These are phyloP conservation scores for Nomada ruficornis DNA, from an alignment of 2,888 invertebrate species.

Conservation along the genomic window DNA sequence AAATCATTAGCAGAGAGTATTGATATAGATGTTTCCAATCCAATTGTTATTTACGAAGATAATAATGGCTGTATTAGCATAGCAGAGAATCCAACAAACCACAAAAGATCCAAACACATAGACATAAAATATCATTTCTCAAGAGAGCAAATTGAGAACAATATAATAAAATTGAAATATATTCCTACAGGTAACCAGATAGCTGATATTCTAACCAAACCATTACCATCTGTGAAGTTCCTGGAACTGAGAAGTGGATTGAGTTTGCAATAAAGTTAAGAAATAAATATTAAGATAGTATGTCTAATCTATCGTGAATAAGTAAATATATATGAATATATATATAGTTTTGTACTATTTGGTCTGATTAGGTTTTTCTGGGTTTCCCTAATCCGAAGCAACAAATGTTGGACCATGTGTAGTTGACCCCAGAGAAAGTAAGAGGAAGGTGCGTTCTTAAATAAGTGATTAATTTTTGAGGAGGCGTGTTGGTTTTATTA, in stretches of 20 bases:
- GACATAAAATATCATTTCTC: conserved; percentile 73
- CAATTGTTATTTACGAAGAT: conserved; percentile 57
- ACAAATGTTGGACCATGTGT: conserved; percentile 32
- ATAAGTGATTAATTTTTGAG: background rate
- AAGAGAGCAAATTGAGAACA: conserved; percentile 5
- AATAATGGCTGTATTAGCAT: conserved; percentile 63
- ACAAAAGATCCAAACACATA: conserved; percentile 67
- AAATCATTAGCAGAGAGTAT: conserved; percentile 72
- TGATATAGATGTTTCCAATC: conserved; percentile 58
- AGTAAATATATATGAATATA: no score
- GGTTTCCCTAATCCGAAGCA: conserved; percentile 21
- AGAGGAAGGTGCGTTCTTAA: background rate
- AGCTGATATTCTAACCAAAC: background rate
- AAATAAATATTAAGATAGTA: background rate
- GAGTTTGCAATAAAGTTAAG: conserved; percentile 22
- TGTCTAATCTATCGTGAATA: background rate
- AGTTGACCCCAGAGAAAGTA: background rate
- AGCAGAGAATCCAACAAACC: conserved; percentile 67
- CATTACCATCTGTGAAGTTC: background rate
- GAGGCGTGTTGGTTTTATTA: background rate
- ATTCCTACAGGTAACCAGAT: background rate
- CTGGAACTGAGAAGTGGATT: conserved; percentile 1
- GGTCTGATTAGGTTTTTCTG: background rate
- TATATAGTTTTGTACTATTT: background rate
- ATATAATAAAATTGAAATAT: conserved; percentile 13